Evolutionary conservation across 2,113 vertebrate species (phyloP).

Genomic region (Baryphthengus martii): DNA sequence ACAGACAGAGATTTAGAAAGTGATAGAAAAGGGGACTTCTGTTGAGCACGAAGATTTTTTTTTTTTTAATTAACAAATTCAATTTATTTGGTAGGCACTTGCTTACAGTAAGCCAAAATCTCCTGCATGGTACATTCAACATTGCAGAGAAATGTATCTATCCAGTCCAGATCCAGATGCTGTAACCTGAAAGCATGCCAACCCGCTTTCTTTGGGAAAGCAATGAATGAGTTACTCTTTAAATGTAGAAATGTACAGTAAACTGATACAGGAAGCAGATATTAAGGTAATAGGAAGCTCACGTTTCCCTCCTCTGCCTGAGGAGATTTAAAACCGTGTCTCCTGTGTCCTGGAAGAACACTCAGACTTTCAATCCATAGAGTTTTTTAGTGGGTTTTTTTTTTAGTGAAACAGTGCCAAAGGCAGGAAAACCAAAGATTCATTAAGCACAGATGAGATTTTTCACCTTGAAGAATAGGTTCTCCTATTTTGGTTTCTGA

Average conservation of each 20-base stretch:
- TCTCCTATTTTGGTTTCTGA: not conserved
- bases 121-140: not conserved
- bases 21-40: not conserved
- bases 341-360: not conserved
- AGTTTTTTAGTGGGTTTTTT: not conserved
- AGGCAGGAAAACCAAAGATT: not conserved
- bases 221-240: not conserved
- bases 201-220: not conserved
- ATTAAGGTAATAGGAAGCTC: not conserved
- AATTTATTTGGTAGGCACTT: not conserved
- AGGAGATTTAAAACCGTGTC: not conserved
- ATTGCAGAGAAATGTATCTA: not conserved
- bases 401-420: not conserved
- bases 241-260: not conserved
- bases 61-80: not conserved
- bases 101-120: not conserved
- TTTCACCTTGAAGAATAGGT: conserved; percentile 36
- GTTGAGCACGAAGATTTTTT: not conserved
- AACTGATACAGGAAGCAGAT: not conserved
- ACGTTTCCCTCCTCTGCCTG: not conserved
- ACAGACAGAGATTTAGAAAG: not conserved
- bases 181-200: not conserved
- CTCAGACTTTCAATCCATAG: not conserved
- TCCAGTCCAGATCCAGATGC: not conserved
- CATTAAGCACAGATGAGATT: conserved; percentile 11